Base-by-base conservation (phyloP, 2,888 invertebrate genomes). In the Macrophya annulata region DNA sequence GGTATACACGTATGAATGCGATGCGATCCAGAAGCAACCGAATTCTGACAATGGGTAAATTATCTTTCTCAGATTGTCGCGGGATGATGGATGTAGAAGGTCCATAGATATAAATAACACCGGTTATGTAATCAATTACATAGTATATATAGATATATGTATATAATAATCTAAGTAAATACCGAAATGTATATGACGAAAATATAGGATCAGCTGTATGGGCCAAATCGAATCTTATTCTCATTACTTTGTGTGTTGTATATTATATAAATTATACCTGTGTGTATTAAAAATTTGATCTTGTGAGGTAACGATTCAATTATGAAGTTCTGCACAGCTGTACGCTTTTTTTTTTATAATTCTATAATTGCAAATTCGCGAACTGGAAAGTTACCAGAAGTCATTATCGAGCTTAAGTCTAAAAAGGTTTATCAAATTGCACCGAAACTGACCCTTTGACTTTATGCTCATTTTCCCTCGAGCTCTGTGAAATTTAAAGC, bases 371-470 rank as follows among this genome's bases (percentile, higher is more conserved):
- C 12, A 4, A 15, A 37, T 37, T 37, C 12, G 15, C 37, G 68
- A 68, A 4, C n/a, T n/a, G 55, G n/a, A n/a, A 55, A 31, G 25
- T 62, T 25, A 10, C 25, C 62, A 62, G 25, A 25, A 12, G n/a
- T n/a, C 8, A 62, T 17, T 4, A 17, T 37, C 17, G 68, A 37
- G 68, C 68, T 17, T 37, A 25, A 37, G 37, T 37, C 37, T 12
- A 17, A 37, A 37, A 68, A 68, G 37, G 68, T 68, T 37, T 37
- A 68, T 12, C 68, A 37, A 68, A 68, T 37, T 17, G 68, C 68
- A 37, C 68, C 68, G 68, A 68, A 25, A 68, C 68, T 68, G 37
- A 37, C 37, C 37, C 37, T 68, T 37, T 68, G 68, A 68, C 68
- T 68, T 68, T 37, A 4, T 68, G 37, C 17, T 68, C 68, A 68